Evolutionary conservation across 1,140 invertebrate species (phyloP), one percentile per base, ranked within the genome.

Genomic region (Euborellia annulipes): DNA sequence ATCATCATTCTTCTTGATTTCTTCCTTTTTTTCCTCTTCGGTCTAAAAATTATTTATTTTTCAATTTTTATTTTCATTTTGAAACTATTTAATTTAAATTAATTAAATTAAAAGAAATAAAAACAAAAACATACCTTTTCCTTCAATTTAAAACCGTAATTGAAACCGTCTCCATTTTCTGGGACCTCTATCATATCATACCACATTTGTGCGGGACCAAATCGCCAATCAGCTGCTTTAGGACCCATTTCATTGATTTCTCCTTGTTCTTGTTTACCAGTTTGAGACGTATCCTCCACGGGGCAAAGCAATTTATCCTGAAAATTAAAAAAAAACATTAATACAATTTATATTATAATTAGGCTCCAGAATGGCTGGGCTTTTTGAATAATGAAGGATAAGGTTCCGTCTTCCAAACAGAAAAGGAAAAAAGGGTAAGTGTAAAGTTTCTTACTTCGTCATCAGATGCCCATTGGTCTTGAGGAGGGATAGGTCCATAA

Each of bases 181-280:
- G 91, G 82, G 11, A 98, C 86, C 54, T 84, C 85, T 14, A 96
- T 64, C 82, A 91, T 91, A 55, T 97, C 92, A 58, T 94, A 96
- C 94, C 94, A 98, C 36, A 95, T 76, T 62, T 95, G 86, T 0
- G 94, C 92, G 0, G 95, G 95, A 0, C 95, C 95, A 62, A 88
- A 94, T 16, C 95, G 73, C 94, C 94, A 98, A 54, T 96, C 87
- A 0, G 90, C 82, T 36, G 82, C 74, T 60, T 82, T 81, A 1
- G 83, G 77, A n/a, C 75, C 75, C 50, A 73, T 69, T 50, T 81
- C 66, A 58, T 74, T 60, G 62, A 81, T 74, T 49, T 73, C 67
- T 56, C 69, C 66, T 37, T 73, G 68, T 27, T 69, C 68, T 27
- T 68, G 64, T 51, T 72, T 74, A 27, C 71, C 70, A 2, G 60